Base-by-base conservation (phyloP, 2,888 invertebrate genomes). In the Epinotia ramella region DNA sequence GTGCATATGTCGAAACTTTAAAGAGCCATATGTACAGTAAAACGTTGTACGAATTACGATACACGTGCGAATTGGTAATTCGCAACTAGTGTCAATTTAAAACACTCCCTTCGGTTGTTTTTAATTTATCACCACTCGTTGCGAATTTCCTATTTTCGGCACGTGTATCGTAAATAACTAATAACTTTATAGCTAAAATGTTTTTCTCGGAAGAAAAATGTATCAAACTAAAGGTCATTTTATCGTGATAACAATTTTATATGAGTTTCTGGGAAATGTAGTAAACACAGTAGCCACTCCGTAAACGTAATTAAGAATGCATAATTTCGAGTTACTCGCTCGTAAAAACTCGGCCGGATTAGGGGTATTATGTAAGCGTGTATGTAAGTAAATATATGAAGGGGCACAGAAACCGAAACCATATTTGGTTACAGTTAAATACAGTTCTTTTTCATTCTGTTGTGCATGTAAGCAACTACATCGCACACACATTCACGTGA, bases 351-450 rank as follows among this genome's bases (percentile, higher is more conserved):
- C 44, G 13, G 56, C 18, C 44, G 56, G 68, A 68, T 73, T 68
- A 73, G 11, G 28, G 68, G 56, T 68, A 68, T 73, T 73, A 73
- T 49, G 65, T 66, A 66, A 66, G 65, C 73, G 49, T 46, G 57
- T 44, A 68, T 59, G 46, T 60, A 59, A 40, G 67, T 57, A 65
- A 57, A 57, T 28, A 5, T 65, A 65, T 7, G n/a, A 57, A 65
- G 63, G 68, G 63, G 67, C 44, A 68, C 1, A 44, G 44, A 68
- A 73, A 63, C 73, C 62, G 44, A 56, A 68, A 44, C 56, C 62
- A 28, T 73, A 63, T 68, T 68, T 57, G 24, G 73, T 73, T 73
- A 68, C 53, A 53, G 53, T 49, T 24, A 72, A 63, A 69, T 24
- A 53, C 49, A 24, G 28, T 33, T 28, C 33, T n/a, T 62, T 13